A percentile compares a stretch with the other conserved stretches of the same genome.
Conservation (phyloP, 2,797 vertebrate genomes). For the Platalea minor region DNA sequence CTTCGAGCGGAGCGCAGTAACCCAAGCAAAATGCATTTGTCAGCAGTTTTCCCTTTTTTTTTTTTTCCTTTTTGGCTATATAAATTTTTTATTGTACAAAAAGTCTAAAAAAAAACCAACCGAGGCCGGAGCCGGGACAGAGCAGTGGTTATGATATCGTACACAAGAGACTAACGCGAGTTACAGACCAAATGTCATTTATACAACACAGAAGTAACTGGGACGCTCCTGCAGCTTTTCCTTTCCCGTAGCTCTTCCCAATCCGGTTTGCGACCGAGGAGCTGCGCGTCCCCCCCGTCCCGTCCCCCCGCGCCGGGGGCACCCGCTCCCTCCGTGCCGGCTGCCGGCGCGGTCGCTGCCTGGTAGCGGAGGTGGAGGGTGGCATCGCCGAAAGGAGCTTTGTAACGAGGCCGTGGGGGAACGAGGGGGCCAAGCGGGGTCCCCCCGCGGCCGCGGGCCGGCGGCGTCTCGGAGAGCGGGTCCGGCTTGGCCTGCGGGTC, state of each 20-base stretch:
- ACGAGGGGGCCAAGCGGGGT: not conserved
- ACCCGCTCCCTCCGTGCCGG: not conserved
- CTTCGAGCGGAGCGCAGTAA: not conserved
- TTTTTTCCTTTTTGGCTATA: slow-evolving; percentile 71
- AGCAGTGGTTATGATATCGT: slow-evolving; percentile 74
- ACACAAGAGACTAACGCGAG: slow-evolving; percentile 77
- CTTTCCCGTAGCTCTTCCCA: not conserved
- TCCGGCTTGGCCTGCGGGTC: not conserved
- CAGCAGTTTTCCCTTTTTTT: not conserved
- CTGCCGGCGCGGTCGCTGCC: not conserved
- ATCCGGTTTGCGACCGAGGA: not conserved
- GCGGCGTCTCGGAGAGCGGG: not conserved
- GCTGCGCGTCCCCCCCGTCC: too few species aligned
- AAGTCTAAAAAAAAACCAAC: slow-evolving; percentile 78
- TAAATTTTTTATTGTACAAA: slow-evolving; percentile 91
- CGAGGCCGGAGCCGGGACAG: slow-evolving; percentile 73
- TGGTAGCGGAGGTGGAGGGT: not conserved
- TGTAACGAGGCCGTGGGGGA: not conserved
- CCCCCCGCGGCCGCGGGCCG: not conserved
- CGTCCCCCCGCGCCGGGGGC: not conserved
- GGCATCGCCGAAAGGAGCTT: not conserved
- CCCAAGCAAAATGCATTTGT: not conserved
- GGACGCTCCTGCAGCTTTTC: not conserved
- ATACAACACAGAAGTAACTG: slow-evolving; percentile 73
- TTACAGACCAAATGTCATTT: slow-evolving; percentile 79